Percentiles rank a stretch among this genome's conserved stretches.
These are phyloP conservation scores for Cottoperca gobio DNA, from an alignment of 2,797 vertebrate genomes.

Conservation along the genomic window DNA sequence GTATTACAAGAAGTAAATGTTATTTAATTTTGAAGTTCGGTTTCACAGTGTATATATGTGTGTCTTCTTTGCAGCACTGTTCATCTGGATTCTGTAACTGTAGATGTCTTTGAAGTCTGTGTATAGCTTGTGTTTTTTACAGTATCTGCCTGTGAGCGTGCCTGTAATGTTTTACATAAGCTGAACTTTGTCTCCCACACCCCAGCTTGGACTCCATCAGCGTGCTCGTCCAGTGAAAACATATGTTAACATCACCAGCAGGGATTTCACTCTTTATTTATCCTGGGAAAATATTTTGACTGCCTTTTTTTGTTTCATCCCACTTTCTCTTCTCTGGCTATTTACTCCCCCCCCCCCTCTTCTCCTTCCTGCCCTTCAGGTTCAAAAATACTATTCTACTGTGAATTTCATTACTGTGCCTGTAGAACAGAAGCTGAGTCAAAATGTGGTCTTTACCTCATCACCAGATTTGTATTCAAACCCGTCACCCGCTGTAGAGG, in stretches of 20 bases:
- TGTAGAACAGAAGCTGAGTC: slow-evolving; percentile 26
- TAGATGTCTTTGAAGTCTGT: slow-evolving; percentile 6
- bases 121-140: slow-evolving; percentile 22
- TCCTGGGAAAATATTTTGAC: slow-evolving; percentile 48
- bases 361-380: slow-evolving; percentile 38
- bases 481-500: not conserved
- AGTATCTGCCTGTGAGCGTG: slow-evolving; percentile 26
- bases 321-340: slow-evolving; percentile 29
- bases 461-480: slow-evolving; percentile 43
- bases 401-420: slow-evolving; percentile 33
- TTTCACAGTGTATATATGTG: slow-evolving; percentile 17
- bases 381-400: slow-evolving; percentile 38
- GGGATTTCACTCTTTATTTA: slow-evolving; percentile 57
- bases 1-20: slow-evolving; percentile 18
- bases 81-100: not conserved
- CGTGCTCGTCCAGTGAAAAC: slow-evolving; percentile 57
- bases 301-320: slow-evolving; percentile 41
- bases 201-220: slow-evolving; percentile 33
- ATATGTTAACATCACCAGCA: slow-evolving; percentile 32
- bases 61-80: slow-evolving; percentile 12
- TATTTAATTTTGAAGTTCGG: slow-evolving; percentile 11
- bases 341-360: slow-evolving; percentile 14
- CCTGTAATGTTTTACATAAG: slow-evolving; percentile 36
- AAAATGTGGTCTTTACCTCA: slow-evolving; percentile 21
- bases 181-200: slow-evolving; percentile 39